These are phyloP conservation scores for Neosalanx taihuensis DNA, from an alignment of 2,797 vertebrate species.

Conservation along the genomic window DNA sequence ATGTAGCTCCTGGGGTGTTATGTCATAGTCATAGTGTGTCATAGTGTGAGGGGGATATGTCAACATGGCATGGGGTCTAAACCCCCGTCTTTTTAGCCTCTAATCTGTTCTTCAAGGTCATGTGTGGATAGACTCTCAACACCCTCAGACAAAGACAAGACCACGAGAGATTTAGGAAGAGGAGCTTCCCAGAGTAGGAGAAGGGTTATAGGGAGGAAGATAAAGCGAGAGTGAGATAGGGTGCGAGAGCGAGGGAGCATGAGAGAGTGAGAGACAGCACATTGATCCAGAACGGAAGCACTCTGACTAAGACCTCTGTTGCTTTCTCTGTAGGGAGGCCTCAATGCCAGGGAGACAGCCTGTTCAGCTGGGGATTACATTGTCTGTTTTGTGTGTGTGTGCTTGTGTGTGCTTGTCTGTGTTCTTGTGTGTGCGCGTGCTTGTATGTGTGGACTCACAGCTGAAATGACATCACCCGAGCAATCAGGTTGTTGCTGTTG, in stretches of 20 bases:
- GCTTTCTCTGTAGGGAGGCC: constrained; percentile 18
- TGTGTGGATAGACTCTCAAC: constrained; percentile 28
- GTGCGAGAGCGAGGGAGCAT: neutral
- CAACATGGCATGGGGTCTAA: constrained; percentile 23
- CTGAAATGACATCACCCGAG: constrained; percentile 1
- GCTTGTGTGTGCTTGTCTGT: neutral
- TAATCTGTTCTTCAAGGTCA: constrained; percentile 49
- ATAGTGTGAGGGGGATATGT: neutral
- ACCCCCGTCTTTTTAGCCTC: constrained; percentile 39
- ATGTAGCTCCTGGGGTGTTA: neutral
- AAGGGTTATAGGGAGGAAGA: neutral
- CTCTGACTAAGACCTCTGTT: constrained; percentile 22
- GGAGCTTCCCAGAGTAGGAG: neutral
- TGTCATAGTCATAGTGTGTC: too few species aligned
- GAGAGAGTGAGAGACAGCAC: constrained; percentile 6
- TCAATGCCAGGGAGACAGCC: constrained; percentile 24
- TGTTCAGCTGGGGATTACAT: constrained; percentile 37
- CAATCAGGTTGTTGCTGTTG: too few species aligned
- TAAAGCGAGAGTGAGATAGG: neutral
- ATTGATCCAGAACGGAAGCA: constrained; percentile 44
- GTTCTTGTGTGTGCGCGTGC: neutral
- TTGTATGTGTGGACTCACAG: too few species aligned
- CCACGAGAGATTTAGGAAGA: neutral
- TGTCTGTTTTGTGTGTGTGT: neutral
- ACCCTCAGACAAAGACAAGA: constrained; percentile 21